Evolutionary conservation across 2,113 vertebrate genomes (phyloP), one percentile per base, ranked within the genome.

Genomic region (Puntigrus tetrazona): DNA sequence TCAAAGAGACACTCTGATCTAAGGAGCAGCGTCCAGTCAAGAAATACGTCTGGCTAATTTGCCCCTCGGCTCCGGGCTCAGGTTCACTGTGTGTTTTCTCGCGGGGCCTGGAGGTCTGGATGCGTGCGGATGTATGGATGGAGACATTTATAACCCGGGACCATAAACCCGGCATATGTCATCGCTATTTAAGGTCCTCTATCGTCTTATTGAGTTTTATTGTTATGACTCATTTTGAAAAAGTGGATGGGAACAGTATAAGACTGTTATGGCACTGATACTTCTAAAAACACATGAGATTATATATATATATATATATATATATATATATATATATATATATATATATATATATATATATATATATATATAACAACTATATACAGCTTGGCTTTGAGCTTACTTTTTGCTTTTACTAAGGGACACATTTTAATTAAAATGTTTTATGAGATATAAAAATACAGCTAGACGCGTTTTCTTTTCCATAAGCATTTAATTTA

Each of bases 41-140:
- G 88, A 94, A 93, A 93, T 93, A 92, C 83, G 88, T 81, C 61
- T 88, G 81, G 7, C 90, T 93, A 90, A 92, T 93, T 91, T 90
- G 88, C 91, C 91, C 63, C 84, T 87, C n/a, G n/a, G n/a, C n/a
- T n/a, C n/a, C n/a, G 14, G 82, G 43, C 57, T 77, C 50, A 34
- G 52, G 45, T 86, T 83, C 67, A 79, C 70, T 73, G 52, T 36
- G 61, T 84, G 6, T 84, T 84, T 57, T 50, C 29, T 47, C 18
- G 16, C 5, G 74, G 8, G 78, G 34, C 69, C 29, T 79, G 55
- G 36, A 63, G 38, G 59, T 65, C 57, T 45, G 77, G 57, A 45
- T 20, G 38, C 11, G 25, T 63, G 57, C 36, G 25, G 78, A 79
- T 79, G 41, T 61, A 20, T 41, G 77, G 36, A 79, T 63, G n/a